Percentiles rank a stretch among this genome's conserved stretches.
phyloP scores from a whole-genome alignment of 2,797 vertebrate species.

The Phyllotis vaccarum region DNA sequence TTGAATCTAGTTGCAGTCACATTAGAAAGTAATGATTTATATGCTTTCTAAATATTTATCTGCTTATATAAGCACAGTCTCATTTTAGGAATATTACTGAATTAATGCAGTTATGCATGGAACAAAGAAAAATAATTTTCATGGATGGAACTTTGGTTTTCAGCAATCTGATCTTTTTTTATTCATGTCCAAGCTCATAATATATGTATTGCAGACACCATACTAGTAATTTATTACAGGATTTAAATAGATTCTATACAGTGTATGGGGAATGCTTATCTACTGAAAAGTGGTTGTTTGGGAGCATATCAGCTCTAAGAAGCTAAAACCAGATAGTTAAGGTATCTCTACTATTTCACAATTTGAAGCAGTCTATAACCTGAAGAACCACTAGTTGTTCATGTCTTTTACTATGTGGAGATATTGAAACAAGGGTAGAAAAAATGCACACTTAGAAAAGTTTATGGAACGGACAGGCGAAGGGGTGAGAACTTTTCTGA shows the following conservation, averaged over 20 bases:
- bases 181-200: conserved; percentile 65
- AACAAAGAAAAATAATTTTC: conserved; percentile 86
- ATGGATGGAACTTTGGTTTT: conserved; percentile 70
- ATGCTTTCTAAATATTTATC: conserved; percentile 88
- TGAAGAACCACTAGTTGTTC: background rate
- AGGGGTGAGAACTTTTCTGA: fast-evolving
- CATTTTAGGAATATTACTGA: conserved; percentile 86
- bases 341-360: background rate
- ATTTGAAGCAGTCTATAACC: background rate
- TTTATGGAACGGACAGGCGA: background rate
- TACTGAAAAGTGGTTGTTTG: conserved; percentile 51
- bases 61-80: conserved; percentile 87
- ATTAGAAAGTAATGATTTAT: conserved; percentile 89
- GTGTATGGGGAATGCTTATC: conserved; percentile 51
- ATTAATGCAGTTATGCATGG: conserved; percentile 82
- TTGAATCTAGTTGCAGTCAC: conserved; percentile 88
- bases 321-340: conserved; percentile 6
- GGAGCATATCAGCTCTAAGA: conserved; percentile 12
- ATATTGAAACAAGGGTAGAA: background rate
- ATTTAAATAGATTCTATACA: conserved; percentile 73
- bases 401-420: background rate
- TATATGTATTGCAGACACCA: conserved; percentile 57
- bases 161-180: conserved; percentile 63
- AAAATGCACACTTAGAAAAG: background rate
- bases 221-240: conserved; percentile 72